Percentiles rank a stretch among this genome's conserved stretches.
phyloP scores from a whole-genome alignment of 1,140 invertebrate species.

The Hyphantria cunea region DNA sequence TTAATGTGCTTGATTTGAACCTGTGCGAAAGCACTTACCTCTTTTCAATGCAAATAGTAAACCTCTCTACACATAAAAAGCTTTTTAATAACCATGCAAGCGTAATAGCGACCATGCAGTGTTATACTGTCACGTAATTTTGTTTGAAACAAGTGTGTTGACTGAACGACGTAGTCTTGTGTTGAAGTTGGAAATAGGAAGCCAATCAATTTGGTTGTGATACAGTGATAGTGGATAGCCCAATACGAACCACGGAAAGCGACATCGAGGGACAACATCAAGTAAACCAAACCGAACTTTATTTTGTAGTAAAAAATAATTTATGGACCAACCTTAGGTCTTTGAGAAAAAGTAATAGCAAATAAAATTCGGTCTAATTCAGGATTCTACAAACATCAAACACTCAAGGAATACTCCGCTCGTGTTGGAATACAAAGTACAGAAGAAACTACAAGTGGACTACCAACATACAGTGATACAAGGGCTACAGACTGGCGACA shows the following conservation, averaged over 20 bases:
- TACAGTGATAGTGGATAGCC: conserved; percentile 71
- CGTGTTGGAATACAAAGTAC: conserved; percentile 65
- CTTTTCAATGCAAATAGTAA: conserved; percentile 29
- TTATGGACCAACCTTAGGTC: not conserved
- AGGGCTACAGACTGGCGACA: conserved; percentile 70
- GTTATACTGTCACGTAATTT: conserved; percentile 48
- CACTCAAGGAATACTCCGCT: conserved; percentile 67
- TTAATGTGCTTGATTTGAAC: conserved; percentile 15
- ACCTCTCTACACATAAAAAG: conserved; percentile 77
- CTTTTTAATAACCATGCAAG: conserved; percentile 74
- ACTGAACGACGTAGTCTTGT: conserved; percentile 49
- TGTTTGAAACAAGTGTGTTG: conserved; percentile 50
- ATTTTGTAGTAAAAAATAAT: not conserved
- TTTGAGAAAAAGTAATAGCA: not conserved
- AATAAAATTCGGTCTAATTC: conserved; percentile 59
- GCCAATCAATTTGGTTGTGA: conserved; percentile 57
- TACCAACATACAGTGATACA: conserved; percentile 69
- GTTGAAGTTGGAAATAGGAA: conserved; percentile 44
- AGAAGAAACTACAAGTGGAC: conserved; percentile 79
- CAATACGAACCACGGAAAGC: conserved; percentile 78
- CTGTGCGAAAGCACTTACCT: conserved; percentile 50
- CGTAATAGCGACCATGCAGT: conserved; percentile 70
- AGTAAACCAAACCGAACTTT: conserved; percentile 64
- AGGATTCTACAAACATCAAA: conserved; percentile 72
- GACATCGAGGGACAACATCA: conserved; percentile 79